These are phyloP conservation scores for Pitta sordida DNA, from an alignment of 2,113 vertebrate genomes.

Conservation along the genomic window DNA sequence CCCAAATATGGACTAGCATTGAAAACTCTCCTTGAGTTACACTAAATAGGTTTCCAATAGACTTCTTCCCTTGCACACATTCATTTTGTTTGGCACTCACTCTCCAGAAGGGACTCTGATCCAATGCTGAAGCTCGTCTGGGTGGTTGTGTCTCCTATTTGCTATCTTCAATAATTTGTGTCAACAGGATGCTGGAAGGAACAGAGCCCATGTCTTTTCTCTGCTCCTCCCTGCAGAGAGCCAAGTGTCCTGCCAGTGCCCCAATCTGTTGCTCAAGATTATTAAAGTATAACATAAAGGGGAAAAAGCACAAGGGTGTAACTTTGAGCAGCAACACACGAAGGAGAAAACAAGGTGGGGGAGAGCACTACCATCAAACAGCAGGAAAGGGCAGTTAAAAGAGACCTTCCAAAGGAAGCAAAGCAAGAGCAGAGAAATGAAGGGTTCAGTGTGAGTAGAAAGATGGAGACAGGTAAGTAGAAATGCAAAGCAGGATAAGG, in stretches of 20 bases:
- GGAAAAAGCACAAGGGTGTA: not conserved
- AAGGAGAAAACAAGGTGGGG: not conserved
- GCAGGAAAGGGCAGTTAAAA: not conserved
- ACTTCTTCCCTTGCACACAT: not conserved
- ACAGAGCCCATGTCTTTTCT: not conserved
- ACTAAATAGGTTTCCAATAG: not conserved
- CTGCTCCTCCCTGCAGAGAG: not conserved
- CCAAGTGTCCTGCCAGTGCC: not conserved
- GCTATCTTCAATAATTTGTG: not conserved
- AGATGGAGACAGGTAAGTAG: not conserved
- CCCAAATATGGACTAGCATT: not conserved
- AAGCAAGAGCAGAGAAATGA: not conserved
- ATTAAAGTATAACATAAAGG: not conserved
- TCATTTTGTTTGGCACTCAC: not conserved
- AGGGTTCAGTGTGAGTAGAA: not conserved
- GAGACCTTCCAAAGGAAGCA: not conserved
- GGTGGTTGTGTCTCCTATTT: not conserved
- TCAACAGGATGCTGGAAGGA: conserved; percentile 19
- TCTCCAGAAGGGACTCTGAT: not conserved
- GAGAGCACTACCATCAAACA: not conserved
- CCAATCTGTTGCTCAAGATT: not conserved
- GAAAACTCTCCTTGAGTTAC: not conserved
- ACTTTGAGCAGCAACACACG: not conserved
- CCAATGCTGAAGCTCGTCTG: not conserved
- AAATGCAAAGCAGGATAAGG: not conserved